Base-by-base conservation (phyloP, 2,888 invertebrate species). In the Plagiodera versicolora region DNA sequence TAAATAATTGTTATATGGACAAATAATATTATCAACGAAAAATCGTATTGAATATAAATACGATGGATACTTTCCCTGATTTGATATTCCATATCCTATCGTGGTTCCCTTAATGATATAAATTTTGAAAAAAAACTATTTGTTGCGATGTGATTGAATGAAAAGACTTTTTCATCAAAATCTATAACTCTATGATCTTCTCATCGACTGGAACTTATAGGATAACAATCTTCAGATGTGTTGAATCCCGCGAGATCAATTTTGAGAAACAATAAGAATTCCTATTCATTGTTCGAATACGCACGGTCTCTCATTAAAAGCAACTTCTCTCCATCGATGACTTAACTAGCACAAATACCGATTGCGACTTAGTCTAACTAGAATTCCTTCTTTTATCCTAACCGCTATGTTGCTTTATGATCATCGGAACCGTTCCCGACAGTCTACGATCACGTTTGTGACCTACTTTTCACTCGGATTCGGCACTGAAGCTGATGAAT, bases 401-500 rank as follows among this genome's bases (percentile, higher is more conserved):
- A 45, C 45, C 45, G 45, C 51, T 30, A 30, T 18, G 46, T 19
- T 53, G 58, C 58, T 47, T 46, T 58, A 47, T 58, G 58, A 53
- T 58, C 58, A 53, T 19, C 28, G 47, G 24, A 58, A 32, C 19
- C 44, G 52, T 58, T 53, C 46, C 32, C 30, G 32, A 19, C 45
- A 46, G 47, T 45, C 46, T 44, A 48, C 53, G 58, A 47, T 61
- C 61, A 51, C 51, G 55, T 54, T 59, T 52, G 19, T 56, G 61
- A 62, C 61, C 58, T 46, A 62, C 57, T 51, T 62, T 32, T 44
- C 51, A 45, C 20, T 28, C 24, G 46, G 51, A 49, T 58, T 28
- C 35, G 47, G 35, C 47, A 16, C 19, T 47, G 47, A 47, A 35
- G 30, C 35, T 58, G 58, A 58, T 52, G 47, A 58, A 58, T 58